phyloP scores from a whole-genome alignment of 2,797 vertebrate genomes.

The Silurus aristotelis region DNA sequence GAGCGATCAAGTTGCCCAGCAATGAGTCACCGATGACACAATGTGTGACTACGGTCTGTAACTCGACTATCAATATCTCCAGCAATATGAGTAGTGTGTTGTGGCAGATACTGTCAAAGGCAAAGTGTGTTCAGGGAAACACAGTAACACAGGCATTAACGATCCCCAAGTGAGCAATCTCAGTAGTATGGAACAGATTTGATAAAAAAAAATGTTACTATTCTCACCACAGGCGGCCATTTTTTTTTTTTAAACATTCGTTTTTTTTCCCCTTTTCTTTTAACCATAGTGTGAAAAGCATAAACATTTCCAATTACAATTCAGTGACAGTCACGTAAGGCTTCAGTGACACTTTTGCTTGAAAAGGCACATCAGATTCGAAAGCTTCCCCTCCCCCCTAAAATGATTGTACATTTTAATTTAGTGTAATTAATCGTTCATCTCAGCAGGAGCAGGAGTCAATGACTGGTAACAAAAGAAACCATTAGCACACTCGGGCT shows the following conservation, averaged over 20 bases:
- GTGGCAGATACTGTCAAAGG: conserved; percentile 13
- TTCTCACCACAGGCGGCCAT: background rate
- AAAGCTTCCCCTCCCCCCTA: no score
- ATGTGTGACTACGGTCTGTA: background rate
- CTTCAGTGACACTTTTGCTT: background rate
- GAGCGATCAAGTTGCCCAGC: background rate
- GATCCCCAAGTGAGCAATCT: conserved; percentile 10
- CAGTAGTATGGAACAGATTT: conserved; percentile 7
- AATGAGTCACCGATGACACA: background rate
- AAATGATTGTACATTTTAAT: background rate
- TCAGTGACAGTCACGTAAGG: background rate
- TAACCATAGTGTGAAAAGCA: background rate
- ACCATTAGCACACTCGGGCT: background rate
- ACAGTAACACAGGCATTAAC: conserved; percentile 15
- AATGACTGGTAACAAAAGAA: background rate
- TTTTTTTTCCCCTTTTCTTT: background rate
- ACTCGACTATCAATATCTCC: background rate
- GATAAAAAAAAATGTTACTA: background rate
- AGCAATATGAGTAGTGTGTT: conserved; percentile 20
- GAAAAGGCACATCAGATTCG: background rate
- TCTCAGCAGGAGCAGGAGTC: background rate
- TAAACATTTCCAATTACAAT: background rate
- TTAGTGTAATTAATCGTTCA: background rate
- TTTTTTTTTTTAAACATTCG: background rate
- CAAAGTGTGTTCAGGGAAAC: conserved; percentile 7